Base-by-base conservation (phyloP, 2,113 vertebrate genomes). In the Zosterops lateralis region DNA sequence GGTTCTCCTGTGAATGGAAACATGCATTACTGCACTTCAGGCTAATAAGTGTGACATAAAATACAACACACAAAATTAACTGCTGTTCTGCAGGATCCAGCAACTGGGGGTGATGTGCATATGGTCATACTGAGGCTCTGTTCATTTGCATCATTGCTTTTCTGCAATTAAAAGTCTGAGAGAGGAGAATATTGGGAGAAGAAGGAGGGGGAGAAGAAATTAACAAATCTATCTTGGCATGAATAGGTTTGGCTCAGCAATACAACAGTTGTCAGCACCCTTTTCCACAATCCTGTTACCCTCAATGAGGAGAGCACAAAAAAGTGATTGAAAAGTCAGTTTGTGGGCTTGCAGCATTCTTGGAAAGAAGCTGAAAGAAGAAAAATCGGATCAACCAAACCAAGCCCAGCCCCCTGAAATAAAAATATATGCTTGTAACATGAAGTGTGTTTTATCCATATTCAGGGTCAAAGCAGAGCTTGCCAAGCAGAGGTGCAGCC, bases 11-110 rank as follows among this genome's bases (percentile, higher is more conserved):
- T 93, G 82, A 95, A 87, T 70, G 64, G 79, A 73, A 96, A 92
- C 1, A 5, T 90, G 61, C 68, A 67, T 92, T 90, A 32, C 48
- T 90, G 87, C 62, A 73, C 53, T 96, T 93, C 40, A 88, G 89
- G 84, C 71, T 88, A 77, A 31, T 79, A 92, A 95, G 48, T 84
- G 45, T 85, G 79, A 89, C 90, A 87, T 57, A 85, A 92, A 95
- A 96, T 78, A 73, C 44, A 73, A 90, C 81, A 89, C 45, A 72
- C 24, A 89, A 66, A 91, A 91, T 96, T 83, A 96, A 91, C 74
- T 66, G 67, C 89, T 64, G 61, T 26, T 1, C 51, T 82, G 66
- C 70, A 83, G 74, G 73, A 92, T 87, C 77, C 70, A 84, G 72
- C 72, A 45, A 45, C 31, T 54, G 84, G 58, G 78, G 65, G 32